Evolutionary conservation across 2,113 vertebrate genomes (phyloP).

Genomic region (Podocnemis expansa): DNA sequence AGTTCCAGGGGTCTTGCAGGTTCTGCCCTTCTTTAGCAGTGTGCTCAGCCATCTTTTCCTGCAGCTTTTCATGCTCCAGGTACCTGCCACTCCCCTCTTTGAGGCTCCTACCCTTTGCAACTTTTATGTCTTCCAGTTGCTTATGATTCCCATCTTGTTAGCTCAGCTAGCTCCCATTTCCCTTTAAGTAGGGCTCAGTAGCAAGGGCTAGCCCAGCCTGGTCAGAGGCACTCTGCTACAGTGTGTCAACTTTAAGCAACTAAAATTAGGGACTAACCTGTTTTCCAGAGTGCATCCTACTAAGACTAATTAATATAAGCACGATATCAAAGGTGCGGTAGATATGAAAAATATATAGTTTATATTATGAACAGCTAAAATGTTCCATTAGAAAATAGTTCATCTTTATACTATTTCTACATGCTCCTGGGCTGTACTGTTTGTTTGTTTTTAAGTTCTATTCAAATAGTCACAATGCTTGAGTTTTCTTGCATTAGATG

Average conservation of each 20-base stretch:
- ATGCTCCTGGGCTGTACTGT: background rate
- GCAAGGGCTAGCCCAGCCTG: too few relatives aligned
- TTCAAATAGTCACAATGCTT: background rate
- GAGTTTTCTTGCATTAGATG: background rate
- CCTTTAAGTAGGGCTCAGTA: too few relatives aligned
- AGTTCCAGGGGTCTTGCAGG: too few relatives aligned
- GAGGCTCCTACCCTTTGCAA: too few relatives aligned
- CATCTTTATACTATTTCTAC: slow-evolving; percentile 7
- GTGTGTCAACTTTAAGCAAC: background rate
- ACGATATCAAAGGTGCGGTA: background rate
- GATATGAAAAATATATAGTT: background rate
- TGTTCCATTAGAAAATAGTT: background rate
- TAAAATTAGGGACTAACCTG: background rate
- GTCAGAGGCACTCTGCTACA: too few relatives aligned
- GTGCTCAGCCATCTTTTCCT: too few relatives aligned
- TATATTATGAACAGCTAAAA: slow-evolving; percentile 4
- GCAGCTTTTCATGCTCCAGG: too few relatives aligned
- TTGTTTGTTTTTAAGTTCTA: slow-evolving; percentile 8
- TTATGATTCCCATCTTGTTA: too few relatives aligned
- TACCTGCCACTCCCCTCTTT: too few relatives aligned
- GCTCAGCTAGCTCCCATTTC: too few relatives aligned
- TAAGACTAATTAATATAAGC: background rate
- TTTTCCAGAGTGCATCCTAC: background rate
- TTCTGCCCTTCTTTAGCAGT: too few relatives aligned
- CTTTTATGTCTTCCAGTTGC: too few relatives aligned